These are phyloP conservation scores for Kryptolebias ocellatus DNA, from an alignment of 2,797 vertebrate genomes.

Conservation along the genomic window DNA sequence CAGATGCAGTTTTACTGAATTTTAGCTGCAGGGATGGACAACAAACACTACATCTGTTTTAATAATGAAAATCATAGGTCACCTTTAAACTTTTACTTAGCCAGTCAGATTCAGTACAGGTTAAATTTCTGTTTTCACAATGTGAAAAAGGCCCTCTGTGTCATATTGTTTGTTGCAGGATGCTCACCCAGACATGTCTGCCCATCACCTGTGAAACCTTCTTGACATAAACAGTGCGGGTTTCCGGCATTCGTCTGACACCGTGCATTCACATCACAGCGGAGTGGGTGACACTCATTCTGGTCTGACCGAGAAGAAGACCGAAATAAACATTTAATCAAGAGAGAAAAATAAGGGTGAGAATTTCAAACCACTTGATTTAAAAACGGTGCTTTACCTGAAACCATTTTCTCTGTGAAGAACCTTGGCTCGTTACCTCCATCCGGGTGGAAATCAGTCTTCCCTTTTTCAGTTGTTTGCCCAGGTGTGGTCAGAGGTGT, in stretches of 20 bases:
- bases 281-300: slow-evolving; percentile 81
- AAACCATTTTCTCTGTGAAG: slow-evolving; percentile 87
- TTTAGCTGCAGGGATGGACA: background rate
- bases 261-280: slow-evolving; percentile 81
- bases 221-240: slow-evolving; percentile 82
- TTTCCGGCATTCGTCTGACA: slow-evolving; percentile 79
- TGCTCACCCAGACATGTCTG: slow-evolving; percentile 85
- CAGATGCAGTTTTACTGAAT: background rate
- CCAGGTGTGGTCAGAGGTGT: slow-evolving; percentile 15
- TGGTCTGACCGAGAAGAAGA: slow-evolving; percentile 77
- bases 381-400: slow-evolving; percentile 78
- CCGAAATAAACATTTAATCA: slow-evolving; percentile 5
- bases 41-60: background rate
- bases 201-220: slow-evolving; percentile 86
- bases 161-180: background rate
- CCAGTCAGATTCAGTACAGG: no score
- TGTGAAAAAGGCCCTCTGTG: slow-evolving; percentile 5
- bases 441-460: slow-evolving; percentile 18
- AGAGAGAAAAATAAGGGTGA: background rate
- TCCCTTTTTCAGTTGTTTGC: slow-evolving; percentile 1
- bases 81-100: no score
- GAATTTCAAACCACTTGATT: accelerated
- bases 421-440: slow-evolving; percentile 45
- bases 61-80: background rate
- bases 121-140: background rate